Conservation (phyloP, 2,888 invertebrate species). For the Phorcus lineatus region DNA sequence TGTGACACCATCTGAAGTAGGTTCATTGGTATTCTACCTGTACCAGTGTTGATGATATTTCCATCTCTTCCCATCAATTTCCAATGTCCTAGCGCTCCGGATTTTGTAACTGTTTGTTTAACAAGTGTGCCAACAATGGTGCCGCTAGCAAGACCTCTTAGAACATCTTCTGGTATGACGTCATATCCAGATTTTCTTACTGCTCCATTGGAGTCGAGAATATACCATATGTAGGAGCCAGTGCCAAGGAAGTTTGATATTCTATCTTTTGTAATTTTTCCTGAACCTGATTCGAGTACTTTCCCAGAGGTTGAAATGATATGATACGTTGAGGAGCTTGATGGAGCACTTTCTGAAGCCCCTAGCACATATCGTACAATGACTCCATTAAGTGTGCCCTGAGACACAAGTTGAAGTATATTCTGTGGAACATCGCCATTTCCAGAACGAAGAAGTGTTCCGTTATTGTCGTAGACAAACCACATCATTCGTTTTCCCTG, state of each 20-base stretch:
- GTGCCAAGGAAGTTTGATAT: background rate
- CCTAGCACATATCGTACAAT: background rate
- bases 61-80: slow-evolving; percentile 26
- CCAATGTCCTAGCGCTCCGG: background rate
- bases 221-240: background rate
- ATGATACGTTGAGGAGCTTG: background rate
- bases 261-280: background rate
- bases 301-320: background rate
- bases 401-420: background rate
- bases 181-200: slow-evolving; percentile 13
- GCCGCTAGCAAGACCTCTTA: background rate
- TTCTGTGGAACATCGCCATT: slow-evolving; percentile 31
- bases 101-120: background rate
- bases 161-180: slow-evolving; percentile 10
- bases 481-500: background rate
- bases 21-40: slow-evolving; percentile 23
- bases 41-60: slow-evolving; percentile 13
- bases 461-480: background rate
- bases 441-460: slow-evolving; percentile 28
- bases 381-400: background rate
- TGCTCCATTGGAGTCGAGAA: background rate
- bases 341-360: background rate
- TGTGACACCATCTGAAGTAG: background rate
- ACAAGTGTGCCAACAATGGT: background rate
- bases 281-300: background rate